Evolutionary conservation across 2,113 vertebrate species (phyloP).

Genomic region (Cricetomys ansorgei): DNA sequence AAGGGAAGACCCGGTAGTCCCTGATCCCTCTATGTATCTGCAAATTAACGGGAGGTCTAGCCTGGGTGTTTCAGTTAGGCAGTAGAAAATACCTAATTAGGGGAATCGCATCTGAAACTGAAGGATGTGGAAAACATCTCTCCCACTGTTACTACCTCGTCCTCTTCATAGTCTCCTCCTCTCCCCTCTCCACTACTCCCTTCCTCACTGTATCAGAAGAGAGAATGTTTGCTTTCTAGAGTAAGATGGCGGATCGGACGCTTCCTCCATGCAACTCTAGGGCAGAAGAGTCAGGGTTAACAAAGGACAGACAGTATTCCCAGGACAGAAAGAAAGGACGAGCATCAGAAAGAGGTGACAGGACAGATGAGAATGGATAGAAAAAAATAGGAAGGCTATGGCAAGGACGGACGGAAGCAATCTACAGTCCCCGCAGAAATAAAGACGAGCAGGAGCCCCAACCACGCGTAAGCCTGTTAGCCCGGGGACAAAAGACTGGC

Average conservation of each 20-base stretch:
- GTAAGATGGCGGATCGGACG: neutral
- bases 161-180: neutral
- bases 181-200: neutral
- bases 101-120: neutral
- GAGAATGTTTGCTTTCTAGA: neutral
- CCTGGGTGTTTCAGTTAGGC: neutral
- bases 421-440: neutral
- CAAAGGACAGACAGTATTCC: neutral
- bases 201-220: neutral
- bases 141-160: neutral
- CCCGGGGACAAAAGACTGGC: constrained; percentile 3
- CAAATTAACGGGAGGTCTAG: neutral
- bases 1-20: neutral
- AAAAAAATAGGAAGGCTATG: neutral
- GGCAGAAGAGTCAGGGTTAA: neutral
- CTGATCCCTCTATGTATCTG: neutral
- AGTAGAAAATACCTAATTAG: constrained; percentile 15
- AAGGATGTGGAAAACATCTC: neutral
- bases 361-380: neutral
- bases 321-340: neutral
- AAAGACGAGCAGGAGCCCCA: neutral
- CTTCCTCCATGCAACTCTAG: neutral
- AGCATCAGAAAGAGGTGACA: neutral
- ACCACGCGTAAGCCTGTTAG: neutral
- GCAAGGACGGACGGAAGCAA: neutral